phyloP scores from a whole-genome alignment of 2,113 vertebrate species.

The Hystrix cristata region DNA sequence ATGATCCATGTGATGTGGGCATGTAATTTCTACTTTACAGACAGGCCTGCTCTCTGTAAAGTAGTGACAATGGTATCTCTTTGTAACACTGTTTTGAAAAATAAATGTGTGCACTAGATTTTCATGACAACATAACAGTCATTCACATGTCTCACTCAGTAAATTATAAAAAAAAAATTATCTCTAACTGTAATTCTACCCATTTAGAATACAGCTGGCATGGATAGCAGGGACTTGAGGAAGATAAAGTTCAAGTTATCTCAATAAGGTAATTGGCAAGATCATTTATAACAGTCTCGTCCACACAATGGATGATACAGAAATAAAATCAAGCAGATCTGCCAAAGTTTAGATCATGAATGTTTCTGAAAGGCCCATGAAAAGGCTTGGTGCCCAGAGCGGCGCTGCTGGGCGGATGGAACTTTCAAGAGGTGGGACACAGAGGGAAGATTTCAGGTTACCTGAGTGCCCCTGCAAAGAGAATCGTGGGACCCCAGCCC shows the following conservation, averaged over 20 bases:
- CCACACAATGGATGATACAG: not conserved
- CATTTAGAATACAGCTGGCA: not conserved
- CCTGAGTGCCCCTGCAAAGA: not conserved
- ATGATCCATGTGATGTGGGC: not conserved
- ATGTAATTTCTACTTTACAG: not conserved
- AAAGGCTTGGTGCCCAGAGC: not conserved
- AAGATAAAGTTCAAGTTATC: not conserved
- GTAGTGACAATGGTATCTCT: not conserved
- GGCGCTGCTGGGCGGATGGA: too few species aligned
- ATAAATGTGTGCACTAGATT: not conserved
- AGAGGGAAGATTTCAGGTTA: too few species aligned
- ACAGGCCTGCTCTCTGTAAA: not conserved
- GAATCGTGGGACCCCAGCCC: too few species aligned
- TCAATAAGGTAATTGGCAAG: not conserved
- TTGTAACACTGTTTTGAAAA: not conserved
- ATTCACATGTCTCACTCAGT: not conserved
- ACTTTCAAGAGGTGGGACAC: not conserved
- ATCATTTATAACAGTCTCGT: not conserved
- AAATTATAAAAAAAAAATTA: slow-evolving; percentile 5
- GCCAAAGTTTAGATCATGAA: not conserved
- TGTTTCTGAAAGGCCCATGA: not conserved
- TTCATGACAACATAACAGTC: not conserved
- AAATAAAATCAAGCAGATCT: slow-evolving; percentile 9
- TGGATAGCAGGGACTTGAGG: not conserved
- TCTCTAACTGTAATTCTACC: not conserved